Evolutionary conservation across 2,797 vertebrate species (phyloP), one percentile per base, ranked within the genome.

Genomic region (Siniperca scherzeri): DNA sequence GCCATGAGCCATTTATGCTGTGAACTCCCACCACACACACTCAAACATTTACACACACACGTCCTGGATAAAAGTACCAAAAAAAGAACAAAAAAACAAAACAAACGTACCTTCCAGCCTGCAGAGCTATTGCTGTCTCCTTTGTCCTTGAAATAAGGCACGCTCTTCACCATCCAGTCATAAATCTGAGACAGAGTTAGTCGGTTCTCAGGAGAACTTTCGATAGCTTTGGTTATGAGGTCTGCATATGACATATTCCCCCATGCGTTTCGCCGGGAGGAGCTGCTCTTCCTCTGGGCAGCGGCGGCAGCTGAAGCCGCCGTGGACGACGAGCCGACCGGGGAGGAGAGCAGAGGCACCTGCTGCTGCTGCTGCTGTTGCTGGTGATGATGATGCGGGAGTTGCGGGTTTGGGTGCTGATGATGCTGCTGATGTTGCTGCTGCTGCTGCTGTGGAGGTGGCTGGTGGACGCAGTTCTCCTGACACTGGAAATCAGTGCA

Each of bases 211-310:
- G 98, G 97, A 56, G 98, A 97, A 91, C 98, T 99, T 93, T 99
- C 97, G 92, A 99, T 99, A 78, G 98, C 98, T 94, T 98, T 97
- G 87, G 97, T 99, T 92, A 99, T 99, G 91, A 99, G 97, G 93
- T 99, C 98, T 66, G 98, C 98, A 86, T 99, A 99, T 19, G 98
- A 99, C 96, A 99, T 96, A 96, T 99, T 99, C 90, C 98, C 98
- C 98, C 98, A 99, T 22, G 98, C 98, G 93, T 99, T 99, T 66
- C 98, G 96, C 59, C 98, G 97, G 67, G 98, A 98, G 70, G 98
- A 98, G 93, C 98, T 98, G 96, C 97, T 98, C 94, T 98, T 99
- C 80, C 97, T 96, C 89, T 97, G 97, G 60, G 96, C 95, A 65
- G 95, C 94, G 36, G 97, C 94, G 2, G 96, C 93, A 4, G 95